Conservation (phyloP, 2,888 invertebrate species). For the Cistogaster globosa region DNA sequence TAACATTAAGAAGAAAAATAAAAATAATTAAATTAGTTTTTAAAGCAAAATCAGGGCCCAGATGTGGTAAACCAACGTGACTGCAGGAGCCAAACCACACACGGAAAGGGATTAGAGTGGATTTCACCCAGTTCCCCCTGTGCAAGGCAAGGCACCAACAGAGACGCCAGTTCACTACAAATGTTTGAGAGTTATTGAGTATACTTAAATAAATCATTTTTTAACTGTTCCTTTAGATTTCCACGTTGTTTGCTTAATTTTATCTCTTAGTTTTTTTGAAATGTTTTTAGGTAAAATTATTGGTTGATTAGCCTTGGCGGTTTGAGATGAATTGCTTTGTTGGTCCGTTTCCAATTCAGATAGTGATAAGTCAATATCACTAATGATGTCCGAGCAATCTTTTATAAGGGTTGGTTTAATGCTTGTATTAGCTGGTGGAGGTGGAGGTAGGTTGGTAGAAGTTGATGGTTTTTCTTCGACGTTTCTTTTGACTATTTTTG, state of each 20-base stretch:
- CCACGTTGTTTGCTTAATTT: neutral
- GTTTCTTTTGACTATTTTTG: neutral
- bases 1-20: too few relatives aligned
- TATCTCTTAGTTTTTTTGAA: conserved; percentile 2
- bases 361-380: conserved; percentile 1
- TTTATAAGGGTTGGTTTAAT: neutral
- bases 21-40: too few relatives aligned
- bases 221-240: neutral
- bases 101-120: too few relatives aligned
- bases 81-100: too few relatives aligned
- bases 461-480: neutral
- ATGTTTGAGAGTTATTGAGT: too few relatives aligned
- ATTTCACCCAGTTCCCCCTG: too few relatives aligned
- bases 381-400: conserved; percentile 11
- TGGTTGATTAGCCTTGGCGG: neutral
- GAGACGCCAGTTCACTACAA: too few relatives aligned
- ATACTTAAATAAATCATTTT: too few relatives aligned
- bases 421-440: neutral
- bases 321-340: neutral
- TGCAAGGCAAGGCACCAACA: too few relatives aligned
- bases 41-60: too few relatives aligned
- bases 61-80: too few relatives aligned
- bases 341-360: conserved; percentile 25
- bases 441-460: neutral
- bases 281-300: conserved; percentile 18